A percentile compares a stretch with the other conserved stretches of the same genome.
phyloP scores from a whole-genome alignment of 2,888 invertebrate genomes.

The Ormyrus thymus region DNA sequence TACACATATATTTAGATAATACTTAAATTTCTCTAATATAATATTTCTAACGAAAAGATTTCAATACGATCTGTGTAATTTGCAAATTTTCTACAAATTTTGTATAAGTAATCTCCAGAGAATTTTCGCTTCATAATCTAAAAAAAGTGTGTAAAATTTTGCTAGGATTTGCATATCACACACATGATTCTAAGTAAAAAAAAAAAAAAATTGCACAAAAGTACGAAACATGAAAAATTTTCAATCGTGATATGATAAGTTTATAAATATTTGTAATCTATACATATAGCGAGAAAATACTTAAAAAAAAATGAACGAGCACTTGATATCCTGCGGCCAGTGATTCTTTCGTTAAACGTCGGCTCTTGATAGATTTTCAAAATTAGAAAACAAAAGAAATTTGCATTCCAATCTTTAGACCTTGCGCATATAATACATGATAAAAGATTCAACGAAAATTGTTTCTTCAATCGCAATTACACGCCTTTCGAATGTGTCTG shows the following conservation, averaged over 20 bases:
- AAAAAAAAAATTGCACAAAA: conserved; percentile 43
- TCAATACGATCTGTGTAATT: conserved; percentile 37
- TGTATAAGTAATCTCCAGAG: conserved; percentile 35
- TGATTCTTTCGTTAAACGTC: conserved; percentile 27
- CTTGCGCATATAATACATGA: not conserved
- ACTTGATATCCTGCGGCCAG: conserved; percentile 46
- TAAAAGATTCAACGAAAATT: conserved; percentile 24
- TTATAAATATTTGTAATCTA: conserved; percentile 47
- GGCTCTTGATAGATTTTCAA: conserved; percentile 9
- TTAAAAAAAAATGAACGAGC: conserved; percentile 11
- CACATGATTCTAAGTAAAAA: conserved; percentile 32
- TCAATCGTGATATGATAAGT: conserved; percentile 40
- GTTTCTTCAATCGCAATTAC: conserved; percentile 29
- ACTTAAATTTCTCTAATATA: conserved; percentile 38
- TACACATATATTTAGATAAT: not conserved
- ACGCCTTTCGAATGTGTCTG: conserved; percentile 34
- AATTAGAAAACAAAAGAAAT: conserved; percentile 13
- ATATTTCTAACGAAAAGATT: conserved; percentile 27
- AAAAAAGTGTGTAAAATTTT: conserved; percentile 34
- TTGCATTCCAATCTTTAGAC: not conserved
- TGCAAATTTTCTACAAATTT: conserved; percentile 53
- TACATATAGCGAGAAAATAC: conserved; percentile 7
- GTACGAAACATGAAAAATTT: conserved; percentile 45
- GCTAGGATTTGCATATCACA: conserved; percentile 39
- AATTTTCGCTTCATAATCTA: conserved; percentile 31